phyloP scores from a whole-genome alignment of 2,888 invertebrate species.

The Galeopsomyia nigrocyanea region DNA sequence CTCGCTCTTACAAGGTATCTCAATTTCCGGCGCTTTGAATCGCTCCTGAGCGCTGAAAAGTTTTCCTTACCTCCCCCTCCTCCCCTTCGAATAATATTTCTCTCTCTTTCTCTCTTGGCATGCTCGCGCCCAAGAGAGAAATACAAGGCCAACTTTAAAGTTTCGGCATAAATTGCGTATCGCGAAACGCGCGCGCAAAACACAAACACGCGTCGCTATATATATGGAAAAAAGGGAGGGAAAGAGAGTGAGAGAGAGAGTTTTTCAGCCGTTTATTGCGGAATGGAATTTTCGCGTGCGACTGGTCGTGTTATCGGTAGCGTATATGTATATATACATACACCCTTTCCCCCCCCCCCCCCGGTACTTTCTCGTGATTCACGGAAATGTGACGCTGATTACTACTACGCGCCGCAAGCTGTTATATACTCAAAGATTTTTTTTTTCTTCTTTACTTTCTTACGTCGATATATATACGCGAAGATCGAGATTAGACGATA shows the following conservation, averaged over 20 bases:
- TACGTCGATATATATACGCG: no score
- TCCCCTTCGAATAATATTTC: constrained; percentile 41
- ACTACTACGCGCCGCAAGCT: no score
- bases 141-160: constrained; percentile 50
- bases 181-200: constrained; percentile 10
- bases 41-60: constrained; percentile 13
- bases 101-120: background rate
- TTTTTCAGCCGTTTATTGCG: constrained; percentile 47
- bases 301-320: no score
- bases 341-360: no score
- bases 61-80: constrained; percentile 30
- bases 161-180: constrained; percentile 57
- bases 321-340: no score
- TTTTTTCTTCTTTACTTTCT: no score
- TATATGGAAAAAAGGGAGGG: background rate
- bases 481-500: no score
- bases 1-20: constrained; percentile 9
- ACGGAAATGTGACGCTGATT: no score
- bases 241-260: background rate
- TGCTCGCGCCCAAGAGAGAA: background rate
- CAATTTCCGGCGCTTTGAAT: constrained; percentile 29
- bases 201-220: background rate
- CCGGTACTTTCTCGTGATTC: no score
- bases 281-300: constrained; percentile 38
- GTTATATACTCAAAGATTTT: no score